Base-by-base conservation (phyloP, 2,888 invertebrate genomes). In the Crossocerus cetratus region DNA sequence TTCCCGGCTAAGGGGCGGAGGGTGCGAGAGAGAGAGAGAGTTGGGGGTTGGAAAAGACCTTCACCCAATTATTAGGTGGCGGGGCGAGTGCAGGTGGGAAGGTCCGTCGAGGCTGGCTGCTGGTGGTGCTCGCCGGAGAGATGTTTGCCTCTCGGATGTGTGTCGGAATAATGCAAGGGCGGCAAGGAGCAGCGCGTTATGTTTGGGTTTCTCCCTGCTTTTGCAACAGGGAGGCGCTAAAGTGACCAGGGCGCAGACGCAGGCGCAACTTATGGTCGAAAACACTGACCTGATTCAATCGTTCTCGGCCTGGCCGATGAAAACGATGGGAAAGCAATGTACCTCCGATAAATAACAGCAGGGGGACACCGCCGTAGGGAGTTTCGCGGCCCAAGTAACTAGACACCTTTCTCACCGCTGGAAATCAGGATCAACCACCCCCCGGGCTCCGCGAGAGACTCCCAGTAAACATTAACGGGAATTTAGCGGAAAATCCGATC, bases 201-300 rank as follows among this genome's bases (percentile, higher is more conserved):
- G 88, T 89, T 89, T 88, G 83, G 85, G 78, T 87, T 87, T 84
- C 84, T 83, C 83, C 85, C 84, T 86, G 83, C 85, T 86, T 87
- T 88, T 88, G 32, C 84, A 87, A 87, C 86, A 83, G 88, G 87
- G 87, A 88, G 86, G 87, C 88, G 85, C 84, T 86, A 76, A 32
- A 84, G 80, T 70, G 72, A 61, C 65, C 68, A 74, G 58, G 69
- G 85, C 87, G 87, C 87, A 85, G 75, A 83, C 88, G 88, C 86
- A 81, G 74, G 80, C 85, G 81, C 86, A 86, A 88, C 87, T 89
- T 87, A 89, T 89, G 88, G 88, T 89, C 86, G 88, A 89, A 88
- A 89, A 88, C 88, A 89, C 88, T 89, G 89, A 89, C 89, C 89
- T 88, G 85, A 87, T 89, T 89, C 88, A 89, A 89, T 87, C 86